Conservation (phyloP, 2,888 invertebrate species). For the Ophion costatus region DNA sequence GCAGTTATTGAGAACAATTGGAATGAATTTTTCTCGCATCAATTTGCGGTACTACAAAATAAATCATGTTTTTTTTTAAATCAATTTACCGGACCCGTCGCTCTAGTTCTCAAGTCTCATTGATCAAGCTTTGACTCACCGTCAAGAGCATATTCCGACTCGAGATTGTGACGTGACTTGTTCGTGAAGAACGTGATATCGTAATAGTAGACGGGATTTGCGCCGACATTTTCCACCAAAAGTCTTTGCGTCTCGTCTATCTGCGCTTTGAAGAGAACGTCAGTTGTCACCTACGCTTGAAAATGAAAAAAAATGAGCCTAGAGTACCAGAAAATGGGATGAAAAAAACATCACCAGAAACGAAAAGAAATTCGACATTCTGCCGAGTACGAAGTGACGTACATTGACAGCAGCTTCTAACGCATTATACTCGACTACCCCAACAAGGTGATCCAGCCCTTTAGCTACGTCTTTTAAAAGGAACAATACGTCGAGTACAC, state of each 20-base stretch:
- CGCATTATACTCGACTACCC: neutral
- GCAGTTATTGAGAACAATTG: too few species aligned
- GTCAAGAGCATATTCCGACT: neutral
- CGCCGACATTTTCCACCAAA: constrained; percentile 8
- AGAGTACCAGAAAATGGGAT: neutral
- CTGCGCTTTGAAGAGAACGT: constrained; percentile 26
- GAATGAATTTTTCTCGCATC: too few species aligned
- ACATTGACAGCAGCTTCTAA: constrained; percentile 14
- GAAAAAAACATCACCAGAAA: neutral
- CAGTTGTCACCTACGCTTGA: constrained; percentile 53
- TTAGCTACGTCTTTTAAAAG: neutral
- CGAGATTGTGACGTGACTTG: constrained; percentile 59
- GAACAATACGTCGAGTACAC: neutral
- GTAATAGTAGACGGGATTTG: constrained; percentile 66
- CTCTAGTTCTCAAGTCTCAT: neutral
- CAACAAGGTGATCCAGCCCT: neutral
- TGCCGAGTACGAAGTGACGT: neutral
- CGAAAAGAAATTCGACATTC: neutral
- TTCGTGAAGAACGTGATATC: constrained; percentile 64
- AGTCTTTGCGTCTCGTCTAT: constrained; percentile 43
- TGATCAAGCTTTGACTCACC: constrained; percentile 10
- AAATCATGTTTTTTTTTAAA: too few species aligned
- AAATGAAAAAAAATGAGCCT: constrained; percentile 44
- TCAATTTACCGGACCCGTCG: too few species aligned
- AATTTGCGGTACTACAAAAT: too few species aligned